These are phyloP conservation scores for Cydia splendana DNA, from an alignment of 1,140 invertebrate genomes.

Conservation along the genomic window DNA sequence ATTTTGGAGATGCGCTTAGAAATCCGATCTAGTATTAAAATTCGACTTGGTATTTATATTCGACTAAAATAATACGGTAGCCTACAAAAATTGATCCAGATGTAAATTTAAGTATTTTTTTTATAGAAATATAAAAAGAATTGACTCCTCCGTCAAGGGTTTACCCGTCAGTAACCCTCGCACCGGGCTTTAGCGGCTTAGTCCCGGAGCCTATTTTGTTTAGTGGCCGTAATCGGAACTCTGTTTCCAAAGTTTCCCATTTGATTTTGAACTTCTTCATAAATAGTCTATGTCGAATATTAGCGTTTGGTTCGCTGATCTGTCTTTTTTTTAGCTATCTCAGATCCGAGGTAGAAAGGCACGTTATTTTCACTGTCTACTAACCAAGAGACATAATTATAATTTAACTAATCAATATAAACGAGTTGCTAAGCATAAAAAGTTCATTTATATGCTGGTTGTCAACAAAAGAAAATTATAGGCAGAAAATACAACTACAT, in stretches of 20 bases:
- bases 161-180: conserved; percentile 20
- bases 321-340: not conserved
- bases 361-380: not conserved
- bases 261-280: not conserved
- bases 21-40: too few relatives aligned
- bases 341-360: not conserved
- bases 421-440: too few relatives aligned
- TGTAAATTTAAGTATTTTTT: not conserved
- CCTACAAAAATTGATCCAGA: not conserved
- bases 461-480: too few relatives aligned
- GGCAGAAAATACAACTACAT: too few relatives aligned
- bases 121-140: not conserved
- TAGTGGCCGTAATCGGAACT: not conserved
- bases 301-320: not conserved
- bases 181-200: conserved; percentile 21
- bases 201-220: not conserved
- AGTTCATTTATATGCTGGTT: too few relatives aligned
- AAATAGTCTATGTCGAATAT: not conserved
- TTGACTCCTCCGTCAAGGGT: not conserved
- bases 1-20: too few relatives aligned
- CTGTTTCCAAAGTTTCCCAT: not conserved
- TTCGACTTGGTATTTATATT: too few relatives aligned
- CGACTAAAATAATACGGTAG: not conserved
- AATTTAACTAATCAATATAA: too few relatives aligned
- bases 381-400: too few relatives aligned